Percentiles rank a stretch among this genome's conserved stretches.
Conservation (phyloP, 1,140 invertebrate genomes). For the Eumeta japonica region DNA sequence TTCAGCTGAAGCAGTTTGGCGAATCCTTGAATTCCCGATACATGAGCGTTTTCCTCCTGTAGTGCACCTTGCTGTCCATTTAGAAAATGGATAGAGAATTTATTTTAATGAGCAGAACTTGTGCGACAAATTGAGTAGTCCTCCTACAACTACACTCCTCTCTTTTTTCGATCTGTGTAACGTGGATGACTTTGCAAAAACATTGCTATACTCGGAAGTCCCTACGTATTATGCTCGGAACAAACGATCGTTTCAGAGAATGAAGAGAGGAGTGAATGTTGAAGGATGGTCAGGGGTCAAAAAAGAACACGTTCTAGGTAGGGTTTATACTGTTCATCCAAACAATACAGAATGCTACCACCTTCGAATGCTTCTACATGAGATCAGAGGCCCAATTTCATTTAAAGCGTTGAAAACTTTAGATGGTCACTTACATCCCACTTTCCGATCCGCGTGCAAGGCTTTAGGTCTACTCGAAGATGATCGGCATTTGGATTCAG, state of each 20-base stretch:
- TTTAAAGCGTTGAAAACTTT: slow-evolving; percentile 39
- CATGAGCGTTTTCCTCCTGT: slow-evolving; percentile 44
- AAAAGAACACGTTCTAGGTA: slow-evolving; percentile 24
- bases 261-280: slow-evolving; percentile 17
- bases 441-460: slow-evolving; percentile 40
- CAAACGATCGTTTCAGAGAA: slow-evolving; percentile 10
- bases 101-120: slow-evolving; percentile 35
- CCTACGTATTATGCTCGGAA: slow-evolving; percentile 15
- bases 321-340: too few species aligned
- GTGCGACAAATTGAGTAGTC: slow-evolving; percentile 13
- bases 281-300: slow-evolving; percentile 20
- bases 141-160: slow-evolving; percentile 26
- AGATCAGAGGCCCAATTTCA: slow-evolving; percentile 37
- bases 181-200: slow-evolving; percentile 21
- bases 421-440: slow-evolving; percentile 28
- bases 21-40: slow-evolving; percentile 41
- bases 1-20: slow-evolving; percentile 45
- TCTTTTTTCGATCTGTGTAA: slow-evolving; percentile 26
- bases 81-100: slow-evolving; percentile 42
- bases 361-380: slow-evolving; percentile 35
- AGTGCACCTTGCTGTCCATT: slow-evolving; percentile 40
- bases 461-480: slow-evolving; percentile 30
- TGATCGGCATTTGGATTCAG: slow-evolving; percentile 28
- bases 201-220: slow-evolving; percentile 30
- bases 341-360: too few species aligned